Conservation (phyloP, 1,140 invertebrate genomes). For the Tenebrio molitor region DNA sequence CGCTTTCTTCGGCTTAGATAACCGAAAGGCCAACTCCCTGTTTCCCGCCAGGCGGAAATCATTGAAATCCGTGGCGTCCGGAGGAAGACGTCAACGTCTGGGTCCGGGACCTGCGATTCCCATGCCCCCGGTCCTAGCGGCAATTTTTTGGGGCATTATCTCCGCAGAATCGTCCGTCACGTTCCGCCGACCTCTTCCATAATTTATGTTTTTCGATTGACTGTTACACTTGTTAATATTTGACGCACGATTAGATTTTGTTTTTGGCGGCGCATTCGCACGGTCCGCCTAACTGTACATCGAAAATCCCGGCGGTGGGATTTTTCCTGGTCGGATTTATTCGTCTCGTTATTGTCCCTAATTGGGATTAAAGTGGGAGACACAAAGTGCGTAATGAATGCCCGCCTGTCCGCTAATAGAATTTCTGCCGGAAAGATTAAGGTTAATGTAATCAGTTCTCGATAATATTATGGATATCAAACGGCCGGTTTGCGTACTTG, state of each 20-base stretch:
- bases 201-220: slow-evolving; percentile 23
- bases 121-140: too few species aligned
- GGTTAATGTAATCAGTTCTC: slow-evolving; percentile 35
- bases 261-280: slow-evolving; percentile 29
- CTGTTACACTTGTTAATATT: slow-evolving; percentile 26
- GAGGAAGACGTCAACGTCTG: too few species aligned
- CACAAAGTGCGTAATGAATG: slow-evolving; percentile 1
- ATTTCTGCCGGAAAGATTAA: slow-evolving; percentile 38
- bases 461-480: slow-evolving; percentile 35
- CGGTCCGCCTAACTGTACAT: slow-evolving; percentile 11
- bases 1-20: too few species aligned
- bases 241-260: slow-evolving; percentile 31
- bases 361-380: slow-evolving; percentile 28
- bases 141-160: too few species aligned
- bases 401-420: slow-evolving; percentile 21
- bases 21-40: too few species aligned
- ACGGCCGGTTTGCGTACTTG: slow-evolving; percentile 35
- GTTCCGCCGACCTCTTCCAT: background rate
- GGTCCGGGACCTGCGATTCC: too few species aligned
- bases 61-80: too few species aligned
- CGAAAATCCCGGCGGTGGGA: too few species aligned
- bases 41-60: too few species aligned
- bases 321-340: slow-evolving; percentile 3
- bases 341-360: slow-evolving; percentile 1
- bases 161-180: background rate